Conservation (phyloP, 2,113 vertebrate genomes). For the Tauraco erythrolophus region DNA sequence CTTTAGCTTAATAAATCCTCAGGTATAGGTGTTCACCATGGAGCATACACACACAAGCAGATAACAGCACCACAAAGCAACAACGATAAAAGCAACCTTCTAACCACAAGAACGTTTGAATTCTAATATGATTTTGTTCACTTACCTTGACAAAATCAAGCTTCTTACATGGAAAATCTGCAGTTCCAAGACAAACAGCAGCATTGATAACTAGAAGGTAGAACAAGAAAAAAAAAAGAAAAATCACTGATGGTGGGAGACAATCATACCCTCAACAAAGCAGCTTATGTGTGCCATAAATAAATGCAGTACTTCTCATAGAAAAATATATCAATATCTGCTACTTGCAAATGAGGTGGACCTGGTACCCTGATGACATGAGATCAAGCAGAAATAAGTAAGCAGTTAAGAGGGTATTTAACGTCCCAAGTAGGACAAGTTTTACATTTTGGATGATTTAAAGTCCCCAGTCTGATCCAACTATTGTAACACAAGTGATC, state of each 20-base stretch:
- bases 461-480: neutral
- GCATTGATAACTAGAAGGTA: neutral
- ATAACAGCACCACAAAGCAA: neutral
- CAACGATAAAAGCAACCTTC: neutral
- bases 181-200: neutral
- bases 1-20: neutral
- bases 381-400: neutral
- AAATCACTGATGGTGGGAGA: neutral
- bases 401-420: neutral
- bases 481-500: neutral
- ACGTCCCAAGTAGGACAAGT: neutral
- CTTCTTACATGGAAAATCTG: neutral
- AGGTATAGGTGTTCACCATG: neutral
- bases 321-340: neutral
- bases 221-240: neutral
- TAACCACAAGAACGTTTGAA: neutral
- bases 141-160: neutral
- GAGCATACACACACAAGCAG: neutral
- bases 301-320: neutral
- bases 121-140: neutral
- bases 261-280: neutral
- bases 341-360: neutral
- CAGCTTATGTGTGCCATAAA: neutral
- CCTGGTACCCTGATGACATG: neutral
- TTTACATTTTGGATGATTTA: neutral